Base-by-base conservation (phyloP, 2,797 vertebrate species). In the Pogoniulus pusillus region DNA sequence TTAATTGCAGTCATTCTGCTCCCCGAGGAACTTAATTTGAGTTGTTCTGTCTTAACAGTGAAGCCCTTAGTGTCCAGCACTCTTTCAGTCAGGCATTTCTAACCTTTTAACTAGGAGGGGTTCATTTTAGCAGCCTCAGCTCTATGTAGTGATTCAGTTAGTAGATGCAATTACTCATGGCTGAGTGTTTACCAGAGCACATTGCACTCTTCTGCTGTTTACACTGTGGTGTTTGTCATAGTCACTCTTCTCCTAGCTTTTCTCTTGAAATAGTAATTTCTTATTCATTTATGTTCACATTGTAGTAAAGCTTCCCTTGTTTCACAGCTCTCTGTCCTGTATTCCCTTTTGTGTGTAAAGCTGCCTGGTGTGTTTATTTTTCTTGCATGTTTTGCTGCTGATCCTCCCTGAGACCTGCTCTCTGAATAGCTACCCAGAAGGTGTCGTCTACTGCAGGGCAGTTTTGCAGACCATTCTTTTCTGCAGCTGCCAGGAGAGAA, bases 361-460 rank as follows among this genome's bases (percentile, higher is more conserved):
- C 29, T 59, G 6, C 37, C 9, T 14, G 0, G 1, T 27, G 7
- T 18, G 32, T 24, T 30, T 20, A 27, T 12, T 1, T 14, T 3
- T 34, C n/a, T 24, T 15, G 14, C 2, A 9, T 45, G 69, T 16
- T 75, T 12, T 71, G 47, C 27, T 72, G 54, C 29, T 39, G 35
- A 88, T 66, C 27, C 27, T 9, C 10, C 8, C 10, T 4, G 34
- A 23, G 34, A 54, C 27, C 53, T 60, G 75, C 27, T 7, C 39
- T 43, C 34, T 49, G 30, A 55, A 49, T 2, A 55, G 12, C 54
- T 70, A 6, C 47, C 30, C 37, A 45, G 7, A n/a, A n/a, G 39
- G 35, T 17, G 64, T 32, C 59, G 12, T n/a, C 27, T 53, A 12
- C 57, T 14, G 51, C 15, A 7, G 0, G 0, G 35, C 32, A 23